Percentiles rank a stretch among this genome's conserved stretches.
phyloP scores from a whole-genome alignment of 2,113 vertebrate genomes.

The Thomomys bottae region DNA sequence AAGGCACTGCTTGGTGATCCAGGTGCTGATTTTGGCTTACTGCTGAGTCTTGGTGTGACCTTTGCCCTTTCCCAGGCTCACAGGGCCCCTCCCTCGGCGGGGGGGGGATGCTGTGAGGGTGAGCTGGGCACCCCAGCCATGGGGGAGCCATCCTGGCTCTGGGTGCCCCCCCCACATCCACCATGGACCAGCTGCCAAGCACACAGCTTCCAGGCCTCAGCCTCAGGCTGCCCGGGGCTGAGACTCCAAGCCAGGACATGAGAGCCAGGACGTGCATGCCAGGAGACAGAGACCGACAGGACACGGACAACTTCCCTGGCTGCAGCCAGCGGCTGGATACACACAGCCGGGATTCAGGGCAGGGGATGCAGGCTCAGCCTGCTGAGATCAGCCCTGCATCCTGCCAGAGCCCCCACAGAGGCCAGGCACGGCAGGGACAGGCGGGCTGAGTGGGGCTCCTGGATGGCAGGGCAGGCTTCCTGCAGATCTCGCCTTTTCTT shows the following conservation, averaged over 20 bases:
- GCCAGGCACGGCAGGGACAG: fast-evolving
- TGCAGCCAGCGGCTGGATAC: fast-evolving
- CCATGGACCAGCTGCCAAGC: slow-evolving; percentile 46
- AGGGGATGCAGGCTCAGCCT: background rate
- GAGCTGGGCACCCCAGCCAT: no score
- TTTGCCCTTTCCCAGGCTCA: no score
- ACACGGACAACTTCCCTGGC: background rate
- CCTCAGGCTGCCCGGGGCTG: slow-evolving; percentile 73
- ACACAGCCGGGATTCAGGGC: background rate
- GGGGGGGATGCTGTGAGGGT: no score
- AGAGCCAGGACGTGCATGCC: background rate
- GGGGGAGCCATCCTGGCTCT: background rate
- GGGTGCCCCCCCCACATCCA: background rate
- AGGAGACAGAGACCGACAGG: background rate
- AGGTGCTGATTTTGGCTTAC: fast-evolving
- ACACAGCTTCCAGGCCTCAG: no score
- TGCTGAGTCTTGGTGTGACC: no score
- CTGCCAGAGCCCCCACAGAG: background rate
- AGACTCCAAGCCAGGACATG: no score
- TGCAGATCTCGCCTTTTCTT: no score
- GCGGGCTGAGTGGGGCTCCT: background rate
- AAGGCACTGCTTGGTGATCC: fast-evolving
- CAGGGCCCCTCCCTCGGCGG: no score
- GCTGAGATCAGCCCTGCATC: fast-evolving
- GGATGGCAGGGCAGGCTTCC: background rate